phyloP scores from a whole-genome alignment of 1,140 invertebrate species.

The Euschistus heros region DNA sequence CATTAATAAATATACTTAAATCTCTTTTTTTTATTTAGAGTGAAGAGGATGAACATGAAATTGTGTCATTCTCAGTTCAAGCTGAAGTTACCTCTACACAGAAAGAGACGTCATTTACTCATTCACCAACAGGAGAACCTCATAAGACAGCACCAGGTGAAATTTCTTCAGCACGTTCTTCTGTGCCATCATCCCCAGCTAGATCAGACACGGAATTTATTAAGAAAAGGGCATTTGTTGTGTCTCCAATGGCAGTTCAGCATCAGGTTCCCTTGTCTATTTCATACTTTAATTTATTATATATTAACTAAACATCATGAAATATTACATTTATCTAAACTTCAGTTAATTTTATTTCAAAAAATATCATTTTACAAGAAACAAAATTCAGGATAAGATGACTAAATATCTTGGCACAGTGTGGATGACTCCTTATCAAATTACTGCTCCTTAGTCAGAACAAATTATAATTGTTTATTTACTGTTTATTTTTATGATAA shows the following conservation, averaged over 20 bases:
- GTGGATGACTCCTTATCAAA: no score
- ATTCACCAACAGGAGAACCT: not conserved
- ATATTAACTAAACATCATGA: no score
- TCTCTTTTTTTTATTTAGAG: not conserved
- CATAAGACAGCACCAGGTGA: not conserved
- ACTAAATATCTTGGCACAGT: no score
- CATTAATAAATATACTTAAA: not conserved
- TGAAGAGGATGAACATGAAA: not conserved
- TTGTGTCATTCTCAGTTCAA: slow-evolving; percentile 1
- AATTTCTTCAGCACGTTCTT: not conserved
- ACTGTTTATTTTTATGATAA: no score
- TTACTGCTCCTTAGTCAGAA: no score
- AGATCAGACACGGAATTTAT: slow-evolving; percentile 17
- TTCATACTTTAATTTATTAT: not conserved
- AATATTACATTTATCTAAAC: no score
- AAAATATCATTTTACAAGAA: no score
- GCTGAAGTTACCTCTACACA: not conserved
- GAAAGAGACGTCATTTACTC: not conserved
- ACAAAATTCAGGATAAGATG: no score
- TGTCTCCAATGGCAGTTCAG: not conserved
- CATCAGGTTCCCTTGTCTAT: not conserved
- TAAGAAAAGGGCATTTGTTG: not conserved
- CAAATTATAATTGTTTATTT: no score
- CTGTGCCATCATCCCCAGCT: slow-evolving; percentile 13
- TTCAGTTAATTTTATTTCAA: no score